These are phyloP conservation scores for Orthonevra nobilis DNA, from an alignment of 2,888 invertebrate species.

Conservation along the genomic window DNA sequence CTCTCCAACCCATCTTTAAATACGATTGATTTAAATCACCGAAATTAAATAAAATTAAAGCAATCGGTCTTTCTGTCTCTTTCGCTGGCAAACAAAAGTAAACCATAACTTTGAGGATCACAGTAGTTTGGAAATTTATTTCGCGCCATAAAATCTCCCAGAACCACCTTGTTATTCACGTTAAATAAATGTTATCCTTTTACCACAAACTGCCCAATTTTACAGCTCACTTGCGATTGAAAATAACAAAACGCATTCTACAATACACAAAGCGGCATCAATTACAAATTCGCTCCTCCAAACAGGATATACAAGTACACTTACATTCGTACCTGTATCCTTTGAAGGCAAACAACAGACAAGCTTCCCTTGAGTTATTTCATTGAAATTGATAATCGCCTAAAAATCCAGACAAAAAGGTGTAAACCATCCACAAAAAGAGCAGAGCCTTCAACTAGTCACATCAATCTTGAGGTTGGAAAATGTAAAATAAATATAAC, in stretches of 20 bases:
- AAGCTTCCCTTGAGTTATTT: constrained; percentile 32
- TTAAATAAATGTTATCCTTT: constrained; percentile 36
- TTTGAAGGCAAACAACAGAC: too few relatives aligned
- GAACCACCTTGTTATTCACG: neutral
- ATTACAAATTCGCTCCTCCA: constrained; percentile 26
- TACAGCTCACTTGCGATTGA: constrained; percentile 50
- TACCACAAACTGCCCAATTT: constrained; percentile 56
- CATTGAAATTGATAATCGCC: constrained; percentile 64
- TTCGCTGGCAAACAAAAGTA: neutral
- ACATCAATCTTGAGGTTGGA: constrained; percentile 51
- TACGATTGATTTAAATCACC: neutral
- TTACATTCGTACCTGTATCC: too few relatives aligned
- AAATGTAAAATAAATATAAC: constrained; percentile 39
- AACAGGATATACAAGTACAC: too few relatives aligned
- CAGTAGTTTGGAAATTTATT: neutral
- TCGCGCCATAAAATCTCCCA: too few relatives aligned
- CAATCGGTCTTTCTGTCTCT: too few relatives aligned
- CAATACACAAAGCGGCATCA: constrained; percentile 24
- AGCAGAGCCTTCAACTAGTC: constrained; percentile 24
- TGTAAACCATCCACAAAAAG: constrained; percentile 37
- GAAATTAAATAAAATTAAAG: too few relatives aligned
- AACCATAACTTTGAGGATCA: too few relatives aligned
- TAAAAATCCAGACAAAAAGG: constrained; percentile 43
- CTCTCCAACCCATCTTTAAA: too few relatives aligned
- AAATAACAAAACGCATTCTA: constrained; percentile 31